Evolutionary conservation across 2,797 vertebrate species (phyloP).

Genomic region (Fringilla coelebs): DNA sequence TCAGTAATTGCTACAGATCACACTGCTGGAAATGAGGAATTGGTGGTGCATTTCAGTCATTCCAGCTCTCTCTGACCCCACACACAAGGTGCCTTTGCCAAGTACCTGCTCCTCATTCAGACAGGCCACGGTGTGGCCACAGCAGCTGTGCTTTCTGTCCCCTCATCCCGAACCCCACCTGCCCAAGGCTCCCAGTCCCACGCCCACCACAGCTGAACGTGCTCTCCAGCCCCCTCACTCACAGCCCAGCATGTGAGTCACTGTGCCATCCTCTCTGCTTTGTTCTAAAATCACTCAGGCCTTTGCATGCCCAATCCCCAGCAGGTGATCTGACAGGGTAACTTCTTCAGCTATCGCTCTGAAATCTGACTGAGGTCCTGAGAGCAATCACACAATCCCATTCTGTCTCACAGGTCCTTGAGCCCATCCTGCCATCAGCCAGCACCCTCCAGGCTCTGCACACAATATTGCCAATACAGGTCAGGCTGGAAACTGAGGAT

Average conservation of each 20-base stretch:
- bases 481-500: background rate
- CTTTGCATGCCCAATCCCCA: background rate
- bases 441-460: background rate
- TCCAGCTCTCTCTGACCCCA: background rate
- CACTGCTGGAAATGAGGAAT: background rate
- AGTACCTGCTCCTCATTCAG: background rate
- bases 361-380: background rate
- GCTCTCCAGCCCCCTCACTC: background rate
- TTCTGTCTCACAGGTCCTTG: background rate
- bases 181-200: background rate
- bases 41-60: background rate
- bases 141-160: background rate
- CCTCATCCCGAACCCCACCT: background rate
- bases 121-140: background rate
- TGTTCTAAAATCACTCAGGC: background rate
- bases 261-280: background rate
- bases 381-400: background rate
- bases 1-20: background rate
- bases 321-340: background rate
- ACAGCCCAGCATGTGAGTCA: background rate
- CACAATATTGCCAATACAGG: background rate
- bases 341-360: background rate
- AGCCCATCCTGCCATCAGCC: background rate
- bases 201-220: rapidly evolving
- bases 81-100: rapidly evolving